Evolutionary conservation across 2,113 vertebrate species (phyloP).

Genomic region (Elephas maximus): DNA sequence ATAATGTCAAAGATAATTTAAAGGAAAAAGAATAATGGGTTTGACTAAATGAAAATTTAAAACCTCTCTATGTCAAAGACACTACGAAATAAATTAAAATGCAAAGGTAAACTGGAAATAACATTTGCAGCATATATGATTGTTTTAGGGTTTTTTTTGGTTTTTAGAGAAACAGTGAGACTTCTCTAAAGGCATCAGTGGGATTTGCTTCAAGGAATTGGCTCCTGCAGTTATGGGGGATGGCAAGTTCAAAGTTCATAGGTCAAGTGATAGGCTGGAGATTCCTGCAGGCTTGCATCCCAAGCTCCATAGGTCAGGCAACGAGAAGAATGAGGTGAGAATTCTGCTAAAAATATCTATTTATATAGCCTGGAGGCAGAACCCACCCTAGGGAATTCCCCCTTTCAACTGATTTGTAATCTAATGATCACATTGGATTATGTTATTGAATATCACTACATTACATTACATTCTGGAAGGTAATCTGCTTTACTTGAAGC

Average conservation of each 20-base stretch:
- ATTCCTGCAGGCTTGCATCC: neutral
- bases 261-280: neutral
- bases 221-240: neutral
- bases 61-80: neutral
- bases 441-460: neutral
- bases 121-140: neutral
- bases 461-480: neutral
- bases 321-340: neutral
- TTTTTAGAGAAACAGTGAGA: neutral
- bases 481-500: neutral
- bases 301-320: neutral
- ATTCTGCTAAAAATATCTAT: neutral
- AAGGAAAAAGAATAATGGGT: conserved; percentile 9
- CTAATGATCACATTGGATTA: neutral
- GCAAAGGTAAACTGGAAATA: neutral
- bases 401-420: neutral
- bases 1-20: conserved; percentile 6
- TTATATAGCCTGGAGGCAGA: neutral
- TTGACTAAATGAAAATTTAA: neutral
- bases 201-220: neutral
- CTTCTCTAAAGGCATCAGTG: neutral
- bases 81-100: neutral
- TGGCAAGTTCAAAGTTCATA: neutral
- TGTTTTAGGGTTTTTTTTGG: neutral
- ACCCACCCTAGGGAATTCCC: neutral